Percentiles rank a stretch among this genome's conserved stretches.
Conservation (phyloP, 2,113 vertebrate species). For the Syrrhaptes paradoxus region DNA sequence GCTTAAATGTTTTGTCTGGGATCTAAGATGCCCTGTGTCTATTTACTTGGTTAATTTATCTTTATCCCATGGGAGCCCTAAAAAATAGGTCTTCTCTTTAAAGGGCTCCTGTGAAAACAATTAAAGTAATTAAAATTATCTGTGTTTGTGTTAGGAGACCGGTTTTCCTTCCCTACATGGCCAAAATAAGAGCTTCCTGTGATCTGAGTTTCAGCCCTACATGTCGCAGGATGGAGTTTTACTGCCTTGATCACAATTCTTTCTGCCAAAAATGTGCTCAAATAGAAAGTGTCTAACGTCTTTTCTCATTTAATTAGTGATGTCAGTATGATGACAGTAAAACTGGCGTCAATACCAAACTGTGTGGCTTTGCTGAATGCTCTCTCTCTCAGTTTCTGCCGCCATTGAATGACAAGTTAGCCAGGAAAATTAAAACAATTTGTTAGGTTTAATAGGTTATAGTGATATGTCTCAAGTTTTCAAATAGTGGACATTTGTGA, state of each 20-base stretch:
- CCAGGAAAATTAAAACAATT: not conserved
- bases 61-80: not conserved
- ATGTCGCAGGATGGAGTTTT: not conserved
- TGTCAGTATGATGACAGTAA: not conserved
- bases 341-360: not conserved
- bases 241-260: not conserved
- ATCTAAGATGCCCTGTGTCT: not conserved
- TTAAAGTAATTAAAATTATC: conserved; percentile 22
- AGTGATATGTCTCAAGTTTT: not conserved
- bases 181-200: not conserved
- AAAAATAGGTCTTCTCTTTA: not conserved
- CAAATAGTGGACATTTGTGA: not conserved
- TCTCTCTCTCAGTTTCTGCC: not conserved
- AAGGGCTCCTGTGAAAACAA: not conserved
- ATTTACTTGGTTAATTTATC: not conserved
- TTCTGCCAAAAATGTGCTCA: not conserved
- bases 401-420: not conserved
- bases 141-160: not conserved
- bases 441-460: not conserved
- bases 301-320: not conserved
- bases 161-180: not conserved
- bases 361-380: not conserved
- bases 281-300: not conserved
- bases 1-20: not conserved
- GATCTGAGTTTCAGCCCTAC: not conserved